These are phyloP conservation scores for Nycticebus coucang DNA, from an alignment of 2,113 vertebrate species.

Conservation along the genomic window DNA sequence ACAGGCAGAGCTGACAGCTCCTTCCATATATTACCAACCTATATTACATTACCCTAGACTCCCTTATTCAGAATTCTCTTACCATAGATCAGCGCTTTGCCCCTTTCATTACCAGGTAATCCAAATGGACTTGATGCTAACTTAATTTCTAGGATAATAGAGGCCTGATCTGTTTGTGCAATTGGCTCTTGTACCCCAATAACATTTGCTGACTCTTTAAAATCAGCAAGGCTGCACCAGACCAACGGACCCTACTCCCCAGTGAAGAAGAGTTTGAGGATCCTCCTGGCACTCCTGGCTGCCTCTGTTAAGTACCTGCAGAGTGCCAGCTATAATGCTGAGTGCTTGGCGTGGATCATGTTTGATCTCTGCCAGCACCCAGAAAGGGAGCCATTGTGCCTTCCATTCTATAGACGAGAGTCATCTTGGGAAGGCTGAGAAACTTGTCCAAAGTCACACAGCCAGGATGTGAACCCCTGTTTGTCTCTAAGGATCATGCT, in stretches of 20 bases:
- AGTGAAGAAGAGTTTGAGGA: neutral
- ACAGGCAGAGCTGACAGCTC: neutral
- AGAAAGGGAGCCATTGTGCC: neutral
- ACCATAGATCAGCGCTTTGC: constrained; percentile 60
- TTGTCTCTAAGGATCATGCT: neutral
- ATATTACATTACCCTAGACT: constrained; percentile 61
- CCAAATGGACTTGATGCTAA: constrained; percentile 72
- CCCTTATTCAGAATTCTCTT: constrained; percentile 67
- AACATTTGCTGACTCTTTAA: constrained; percentile 68
- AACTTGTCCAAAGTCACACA: neutral
- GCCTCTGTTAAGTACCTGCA: neutral
- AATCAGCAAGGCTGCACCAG: neutral
- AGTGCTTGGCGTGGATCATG: rapidly evolving
- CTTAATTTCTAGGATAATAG: constrained; percentile 68
- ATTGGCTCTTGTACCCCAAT: constrained; percentile 11
- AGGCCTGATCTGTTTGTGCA: constrained; percentile 30
- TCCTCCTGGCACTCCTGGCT: neutral
- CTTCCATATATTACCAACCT: constrained; percentile 15
- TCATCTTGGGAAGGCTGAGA: neutral
- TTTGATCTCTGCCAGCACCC: neutral
- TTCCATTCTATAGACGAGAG: neutral
- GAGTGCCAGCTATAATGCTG: neutral
- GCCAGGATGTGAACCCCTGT: neutral
- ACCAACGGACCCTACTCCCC: neutral
- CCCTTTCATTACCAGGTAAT: constrained; percentile 71